Percentiles rank a stretch among this genome's conserved stretches.
Evolutionary conservation across 2,797 vertebrate genomes (phyloP).

Genomic region (Todus mexicanus): DNA sequence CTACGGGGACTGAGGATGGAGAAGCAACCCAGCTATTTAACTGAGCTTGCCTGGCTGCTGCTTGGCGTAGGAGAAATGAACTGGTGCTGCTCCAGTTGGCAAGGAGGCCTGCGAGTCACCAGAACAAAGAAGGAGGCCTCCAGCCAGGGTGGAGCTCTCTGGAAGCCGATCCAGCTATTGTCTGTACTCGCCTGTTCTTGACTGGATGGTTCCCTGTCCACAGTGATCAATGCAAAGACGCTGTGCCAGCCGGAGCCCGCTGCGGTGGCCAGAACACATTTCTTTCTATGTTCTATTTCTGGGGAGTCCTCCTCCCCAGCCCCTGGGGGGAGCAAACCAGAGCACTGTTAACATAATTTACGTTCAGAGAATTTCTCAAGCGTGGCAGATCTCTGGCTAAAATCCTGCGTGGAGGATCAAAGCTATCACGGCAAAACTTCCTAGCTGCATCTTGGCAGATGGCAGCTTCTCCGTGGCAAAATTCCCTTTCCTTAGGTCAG

Average conservation of each 20-base stretch:
- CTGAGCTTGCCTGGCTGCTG: neutral
- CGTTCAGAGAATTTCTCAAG: neutral
- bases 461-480: neutral
- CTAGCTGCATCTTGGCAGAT: neutral
- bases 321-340: neutral
- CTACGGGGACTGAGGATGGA: neutral
- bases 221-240: neutral
- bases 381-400: neutral
- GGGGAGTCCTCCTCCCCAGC: neutral
- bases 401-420: neutral
- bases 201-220: neutral
- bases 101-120: neutral
- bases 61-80: neutral
- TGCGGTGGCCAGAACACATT: neutral
- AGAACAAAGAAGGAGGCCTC: neutral
- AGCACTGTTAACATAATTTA: neutral
- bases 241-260: neutral
- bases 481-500: neutral
- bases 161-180: constrained; percentile 26
- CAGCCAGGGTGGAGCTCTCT: neutral
- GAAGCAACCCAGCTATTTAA: neutral
- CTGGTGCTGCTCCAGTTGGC: neutral
- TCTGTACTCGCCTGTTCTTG: neutral
- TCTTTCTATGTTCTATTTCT: neutral
- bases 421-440: neutral